phyloP scores from a whole-genome alignment of 2,113 vertebrate species.

The Equus przewalskii region DNA sequence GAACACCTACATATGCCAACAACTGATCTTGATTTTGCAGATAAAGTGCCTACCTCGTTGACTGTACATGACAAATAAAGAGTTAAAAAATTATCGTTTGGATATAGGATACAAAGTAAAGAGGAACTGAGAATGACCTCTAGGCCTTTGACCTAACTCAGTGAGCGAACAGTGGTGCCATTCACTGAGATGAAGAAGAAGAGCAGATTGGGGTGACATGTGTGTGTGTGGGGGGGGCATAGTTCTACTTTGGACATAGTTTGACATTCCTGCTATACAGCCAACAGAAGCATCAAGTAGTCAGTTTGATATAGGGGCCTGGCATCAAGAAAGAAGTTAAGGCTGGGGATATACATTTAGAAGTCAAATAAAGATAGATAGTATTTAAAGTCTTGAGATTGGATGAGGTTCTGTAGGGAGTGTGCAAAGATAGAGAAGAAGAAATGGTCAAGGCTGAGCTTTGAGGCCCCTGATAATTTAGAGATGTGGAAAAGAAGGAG shows the following conservation, averaged over 20 bases:
- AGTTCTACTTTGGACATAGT: background rate
- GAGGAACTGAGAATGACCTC: background rate
- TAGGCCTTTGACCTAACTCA: background rate
- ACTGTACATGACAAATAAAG: background rate
- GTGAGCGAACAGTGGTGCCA: accelerated
- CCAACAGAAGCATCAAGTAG: background rate
- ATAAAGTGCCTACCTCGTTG: background rate
- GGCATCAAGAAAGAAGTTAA: background rate
- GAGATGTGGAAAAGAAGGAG: background rate
- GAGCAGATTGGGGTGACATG: background rate
- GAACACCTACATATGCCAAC: background rate
- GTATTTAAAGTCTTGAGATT: background rate
- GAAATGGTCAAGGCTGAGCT: background rate
- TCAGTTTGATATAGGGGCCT: too few relatives aligned
- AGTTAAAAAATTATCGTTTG: background rate
- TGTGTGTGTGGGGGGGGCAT: background rate
- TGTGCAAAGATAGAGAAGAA: background rate
- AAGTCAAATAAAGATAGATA: background rate
- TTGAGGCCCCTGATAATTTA: background rate
- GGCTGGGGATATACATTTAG: background rate
- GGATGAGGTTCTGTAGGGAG: background rate
- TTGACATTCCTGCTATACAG: background rate
- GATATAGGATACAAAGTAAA: background rate
- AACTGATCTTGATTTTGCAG: background rate
- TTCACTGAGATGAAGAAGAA: background rate